These are phyloP conservation scores for Hoplodrina blanda DNA, from an alignment of 2,888 invertebrate species.

Conservation along the genomic window DNA sequence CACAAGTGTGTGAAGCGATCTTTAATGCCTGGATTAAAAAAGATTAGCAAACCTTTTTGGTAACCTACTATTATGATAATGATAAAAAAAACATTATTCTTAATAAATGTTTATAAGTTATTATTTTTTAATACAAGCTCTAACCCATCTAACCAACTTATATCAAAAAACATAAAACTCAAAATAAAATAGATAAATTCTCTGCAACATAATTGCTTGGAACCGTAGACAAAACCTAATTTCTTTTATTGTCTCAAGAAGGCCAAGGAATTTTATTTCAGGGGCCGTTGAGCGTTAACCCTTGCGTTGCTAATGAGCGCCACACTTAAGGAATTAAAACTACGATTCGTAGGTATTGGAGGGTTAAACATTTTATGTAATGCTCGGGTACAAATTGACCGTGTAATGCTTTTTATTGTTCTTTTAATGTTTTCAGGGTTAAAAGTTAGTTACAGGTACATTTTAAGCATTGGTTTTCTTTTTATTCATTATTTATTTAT, in stretches of 20 bases:
- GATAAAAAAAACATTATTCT: too few relatives aligned
- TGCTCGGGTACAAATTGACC: slow-evolving; percentile 76
- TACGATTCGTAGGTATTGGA: slow-evolving; percentile 75
- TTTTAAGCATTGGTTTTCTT: neutral
- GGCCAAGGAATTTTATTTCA: slow-evolving; percentile 78
- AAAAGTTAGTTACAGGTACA: slow-evolving; percentile 31
- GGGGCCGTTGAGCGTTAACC: slow-evolving; percentile 82
- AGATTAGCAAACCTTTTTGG: too few relatives aligned
- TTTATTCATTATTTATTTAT: too few relatives aligned
- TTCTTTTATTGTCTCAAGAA: slow-evolving; percentile 74
- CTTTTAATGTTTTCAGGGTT: slow-evolving; percentile 42
- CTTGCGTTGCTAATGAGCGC: slow-evolving; percentile 84
- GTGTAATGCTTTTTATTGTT: slow-evolving; percentile 76
- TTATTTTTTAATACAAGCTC: too few relatives aligned
- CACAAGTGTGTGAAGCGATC: too few relatives aligned
- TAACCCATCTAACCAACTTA: too few relatives aligned
- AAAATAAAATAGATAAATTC: slow-evolving; percentile 25
- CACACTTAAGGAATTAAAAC: slow-evolving; percentile 83
- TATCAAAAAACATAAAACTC: slow-evolving; percentile 1
- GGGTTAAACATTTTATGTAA: slow-evolving; percentile 84
- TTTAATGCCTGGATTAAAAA: too few relatives aligned
- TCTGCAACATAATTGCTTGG: slow-evolving; percentile 41
- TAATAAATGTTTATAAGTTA: too few relatives aligned
- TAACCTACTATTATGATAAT: too few relatives aligned
- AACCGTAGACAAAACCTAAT: slow-evolving; percentile 64